Evolutionary conservation across 2,888 invertebrate species (phyloP).

Genomic region (Zhengitettix transpicula): DNA sequence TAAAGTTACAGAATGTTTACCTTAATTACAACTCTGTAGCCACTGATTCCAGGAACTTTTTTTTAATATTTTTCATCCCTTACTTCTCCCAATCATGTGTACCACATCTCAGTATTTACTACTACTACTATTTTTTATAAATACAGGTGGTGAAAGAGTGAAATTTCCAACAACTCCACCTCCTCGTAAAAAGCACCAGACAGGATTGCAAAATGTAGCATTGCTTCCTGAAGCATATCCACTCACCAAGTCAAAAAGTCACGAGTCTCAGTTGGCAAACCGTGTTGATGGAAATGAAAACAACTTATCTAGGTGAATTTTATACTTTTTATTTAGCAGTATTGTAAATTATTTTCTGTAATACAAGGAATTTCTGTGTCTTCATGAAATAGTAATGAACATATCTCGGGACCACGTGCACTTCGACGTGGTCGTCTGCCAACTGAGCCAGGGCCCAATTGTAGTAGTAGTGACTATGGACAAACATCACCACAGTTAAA

Average conservation of each 20-base stretch:
- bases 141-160: conserved; percentile 25
- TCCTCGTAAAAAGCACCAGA: conserved; percentile 55
- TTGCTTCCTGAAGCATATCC: conserved; percentile 39
- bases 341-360: no score
- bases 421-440: conserved; percentile 33
- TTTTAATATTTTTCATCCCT: no score
- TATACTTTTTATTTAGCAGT: not conserved
- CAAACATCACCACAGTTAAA: conserved; percentile 30
- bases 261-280: conserved; percentile 72
- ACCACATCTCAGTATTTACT: not conserved
- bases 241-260: conserved; percentile 78
- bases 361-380: not conserved
- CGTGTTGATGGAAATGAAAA: conserved; percentile 34
- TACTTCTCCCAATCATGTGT: no score
- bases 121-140: not conserved
- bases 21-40: no score
- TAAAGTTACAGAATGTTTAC: no score
- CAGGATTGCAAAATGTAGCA: conserved; percentile 28
- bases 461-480: conserved; percentile 19
- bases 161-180: conserved; percentile 73
- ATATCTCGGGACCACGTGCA: conserved; percentile 9
- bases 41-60: no score
- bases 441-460: conserved; percentile 40
- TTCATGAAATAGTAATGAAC: not conserved
- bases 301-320: conserved; percentile 22